Conservation (phyloP, 92 coral and sea anemone genomes). For the Actinostola sp. region DNA sequence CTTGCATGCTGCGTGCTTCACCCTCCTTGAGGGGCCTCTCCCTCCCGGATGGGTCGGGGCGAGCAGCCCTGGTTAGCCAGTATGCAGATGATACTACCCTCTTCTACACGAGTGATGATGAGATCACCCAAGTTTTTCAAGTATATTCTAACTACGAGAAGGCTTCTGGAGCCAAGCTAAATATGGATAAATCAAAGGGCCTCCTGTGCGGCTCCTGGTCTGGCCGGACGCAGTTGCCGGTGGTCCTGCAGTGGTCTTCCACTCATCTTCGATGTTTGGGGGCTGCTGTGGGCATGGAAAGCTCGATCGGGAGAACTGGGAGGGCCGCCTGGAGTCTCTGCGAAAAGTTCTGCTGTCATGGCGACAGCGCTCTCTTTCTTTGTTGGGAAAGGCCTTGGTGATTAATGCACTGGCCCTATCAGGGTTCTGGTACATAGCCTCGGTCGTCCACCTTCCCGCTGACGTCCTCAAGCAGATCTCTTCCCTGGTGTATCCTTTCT, state of each 20-base stretch:
- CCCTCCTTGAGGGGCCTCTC: too few relatives aligned
- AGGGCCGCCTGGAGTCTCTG: background rate
- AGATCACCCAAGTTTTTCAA: background rate
- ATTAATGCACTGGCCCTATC: slow-evolving; percentile 36
- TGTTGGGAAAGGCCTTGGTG: slow-evolving; percentile 32
- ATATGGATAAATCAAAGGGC: slow-evolving; percentile 21
- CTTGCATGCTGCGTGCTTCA: too few relatives aligned
- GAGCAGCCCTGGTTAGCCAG: slow-evolving; percentile 12
- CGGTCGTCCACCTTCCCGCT: too few relatives aligned
- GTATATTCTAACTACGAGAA: slow-evolving; percentile 7
- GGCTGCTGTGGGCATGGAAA: slow-evolving; percentile 2
- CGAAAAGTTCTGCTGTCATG: slow-evolving; percentile 6
- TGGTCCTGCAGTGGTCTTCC: background rate
- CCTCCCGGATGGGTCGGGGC: too few relatives aligned
- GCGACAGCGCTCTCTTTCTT: slow-evolving; percentile 15
- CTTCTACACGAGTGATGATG: slow-evolving; percentile 2
- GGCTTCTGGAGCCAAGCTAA: slow-evolving; percentile 43
- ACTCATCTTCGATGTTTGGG: slow-evolving; percentile 9
- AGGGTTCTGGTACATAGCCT: slow-evolving; percentile 32
- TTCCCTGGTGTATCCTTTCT: too few relatives aligned
- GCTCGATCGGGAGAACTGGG: slow-evolving; percentile 18
- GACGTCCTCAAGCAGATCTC: too few relatives aligned
- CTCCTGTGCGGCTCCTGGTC: slow-evolving; percentile 34
- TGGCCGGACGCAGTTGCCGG: slow-evolving; percentile 4
- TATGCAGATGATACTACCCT: slow-evolving; percentile 64